Percentiles rank a stretch among this genome's conserved stretches.
These are phyloP conservation scores for Tetragnatha montana DNA, from an alignment of 2,888 invertebrate genomes.

Conservation along the genomic window DNA sequence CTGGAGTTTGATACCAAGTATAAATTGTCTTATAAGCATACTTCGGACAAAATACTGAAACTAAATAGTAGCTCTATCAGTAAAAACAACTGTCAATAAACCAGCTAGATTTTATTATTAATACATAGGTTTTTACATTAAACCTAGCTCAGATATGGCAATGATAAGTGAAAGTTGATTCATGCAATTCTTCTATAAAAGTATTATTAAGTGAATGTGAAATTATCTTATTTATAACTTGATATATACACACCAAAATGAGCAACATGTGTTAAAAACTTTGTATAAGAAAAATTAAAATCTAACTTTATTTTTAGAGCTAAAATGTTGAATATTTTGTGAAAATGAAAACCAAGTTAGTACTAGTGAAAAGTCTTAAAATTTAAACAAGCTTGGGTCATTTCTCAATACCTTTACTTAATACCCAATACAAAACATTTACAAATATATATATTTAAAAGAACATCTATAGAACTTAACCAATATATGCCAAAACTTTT, in stretches of 20 bases:
- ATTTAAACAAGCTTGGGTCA: background rate
- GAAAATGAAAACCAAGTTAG: background rate
- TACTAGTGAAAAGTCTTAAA: background rate
- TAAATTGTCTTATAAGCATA: too few species aligned
- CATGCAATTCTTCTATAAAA: conserved; percentile 23
- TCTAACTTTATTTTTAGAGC: background rate
- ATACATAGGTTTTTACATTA: conserved; percentile 28
- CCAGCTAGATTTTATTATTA: conserved; percentile 22
- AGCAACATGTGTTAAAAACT: background rate
- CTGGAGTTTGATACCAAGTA: too few species aligned
- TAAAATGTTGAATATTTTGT: background rate
- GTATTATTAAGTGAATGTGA: conserved; percentile 15
- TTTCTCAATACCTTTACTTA: background rate
- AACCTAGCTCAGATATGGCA: conserved; percentile 16
- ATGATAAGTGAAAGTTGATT: background rate
- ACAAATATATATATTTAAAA: background rate
- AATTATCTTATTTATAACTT: conserved; percentile 15
- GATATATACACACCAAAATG: conserved; percentile 21
- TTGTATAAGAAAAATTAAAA: background rate
- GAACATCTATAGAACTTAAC: background rate
- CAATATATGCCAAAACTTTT: background rate
- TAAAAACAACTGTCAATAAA: conserved; percentile 29
- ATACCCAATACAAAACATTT: background rate
- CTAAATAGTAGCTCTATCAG: background rate
- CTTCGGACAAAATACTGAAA: too few species aligned